These are phyloP conservation scores for Nomada fabriciana DNA, from an alignment of 2,888 invertebrate genomes.

Conservation along the genomic window DNA sequence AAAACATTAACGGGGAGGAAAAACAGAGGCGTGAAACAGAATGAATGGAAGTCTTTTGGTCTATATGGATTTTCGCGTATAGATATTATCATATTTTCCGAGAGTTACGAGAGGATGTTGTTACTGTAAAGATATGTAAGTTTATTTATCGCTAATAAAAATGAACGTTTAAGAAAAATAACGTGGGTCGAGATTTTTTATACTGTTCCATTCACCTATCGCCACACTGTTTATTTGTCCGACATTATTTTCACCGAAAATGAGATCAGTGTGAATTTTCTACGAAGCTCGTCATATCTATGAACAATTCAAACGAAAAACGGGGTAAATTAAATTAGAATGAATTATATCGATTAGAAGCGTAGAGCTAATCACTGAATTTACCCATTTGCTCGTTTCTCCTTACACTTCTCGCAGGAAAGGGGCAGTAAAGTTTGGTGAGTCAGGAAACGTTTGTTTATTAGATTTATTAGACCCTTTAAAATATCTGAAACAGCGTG, in stretches of 20 bases:
- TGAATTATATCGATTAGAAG: not conserved
- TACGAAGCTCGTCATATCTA: no score
- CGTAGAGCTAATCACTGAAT: not conserved
- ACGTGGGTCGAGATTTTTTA: not conserved
- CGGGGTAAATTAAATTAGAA: not conserved
- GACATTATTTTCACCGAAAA: not conserved
- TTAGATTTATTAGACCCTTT: conserved; percentile 80
- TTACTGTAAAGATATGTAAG: conserved; percentile 84
- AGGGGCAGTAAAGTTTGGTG: not conserved
- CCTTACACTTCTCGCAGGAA: not conserved
- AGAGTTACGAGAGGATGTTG: conserved; percentile 82
- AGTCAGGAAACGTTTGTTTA: conserved; percentile 59
- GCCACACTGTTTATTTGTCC: not conserved
- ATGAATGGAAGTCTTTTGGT: conserved; percentile 55
- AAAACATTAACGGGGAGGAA: conserved; percentile 14
- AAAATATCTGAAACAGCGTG: conserved; percentile 80
- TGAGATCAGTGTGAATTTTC: no score
- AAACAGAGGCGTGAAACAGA: conserved; percentile 22
- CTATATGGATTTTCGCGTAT: conserved; percentile 77
- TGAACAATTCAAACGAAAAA: not conserved
- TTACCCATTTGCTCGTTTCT: not conserved
- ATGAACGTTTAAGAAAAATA: conserved; percentile 71
- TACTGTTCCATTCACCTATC: no score
- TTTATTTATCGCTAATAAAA: conserved; percentile 85
- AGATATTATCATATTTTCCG: conserved; percentile 83